Evolutionary conservation across 2,113 vertebrate species (phyloP).

Genomic region (Heloderma charlesbogerti): DNA sequence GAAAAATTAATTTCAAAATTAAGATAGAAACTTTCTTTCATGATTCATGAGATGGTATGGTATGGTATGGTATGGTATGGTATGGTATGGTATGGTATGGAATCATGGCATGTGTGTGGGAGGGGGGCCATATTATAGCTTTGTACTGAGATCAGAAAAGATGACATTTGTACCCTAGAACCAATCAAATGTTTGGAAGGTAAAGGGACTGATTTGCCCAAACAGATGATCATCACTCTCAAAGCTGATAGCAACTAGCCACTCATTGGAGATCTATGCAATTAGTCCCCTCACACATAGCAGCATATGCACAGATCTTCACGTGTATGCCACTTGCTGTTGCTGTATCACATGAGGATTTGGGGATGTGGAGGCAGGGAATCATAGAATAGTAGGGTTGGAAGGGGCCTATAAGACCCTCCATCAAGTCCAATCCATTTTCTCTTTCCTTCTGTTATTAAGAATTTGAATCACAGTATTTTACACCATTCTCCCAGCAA

Average conservation of each 20-base stretch:
- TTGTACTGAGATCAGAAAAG: not conserved
- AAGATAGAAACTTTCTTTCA: not conserved
- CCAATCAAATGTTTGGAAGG: not conserved
- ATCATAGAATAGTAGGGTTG: no score
- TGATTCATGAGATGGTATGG: not conserved
- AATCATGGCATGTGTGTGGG: not conserved
- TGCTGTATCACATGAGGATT: not conserved
- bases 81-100: no score
- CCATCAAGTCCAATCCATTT: no score
- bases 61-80: no score
- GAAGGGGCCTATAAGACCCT: no score
- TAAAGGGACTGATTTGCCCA: not conserved
- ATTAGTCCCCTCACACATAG: not conserved
- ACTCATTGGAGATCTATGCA: not conserved
- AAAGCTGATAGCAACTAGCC: no score
- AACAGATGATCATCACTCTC: not conserved
- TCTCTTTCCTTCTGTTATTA: not conserved
- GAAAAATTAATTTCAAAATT: not conserved
- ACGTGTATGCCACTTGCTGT: not conserved
- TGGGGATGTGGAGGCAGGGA: not conserved
- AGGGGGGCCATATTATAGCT: not conserved
- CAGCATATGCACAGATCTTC: not conserved
- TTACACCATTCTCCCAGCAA: not conserved
- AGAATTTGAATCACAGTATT: not conserved
- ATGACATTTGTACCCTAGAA: not conserved